Percentiles rank a stretch among this genome's conserved stretches.
Conservation (phyloP, 2,113 vertebrate species). For the Thamnophis sirtalis region DNA sequence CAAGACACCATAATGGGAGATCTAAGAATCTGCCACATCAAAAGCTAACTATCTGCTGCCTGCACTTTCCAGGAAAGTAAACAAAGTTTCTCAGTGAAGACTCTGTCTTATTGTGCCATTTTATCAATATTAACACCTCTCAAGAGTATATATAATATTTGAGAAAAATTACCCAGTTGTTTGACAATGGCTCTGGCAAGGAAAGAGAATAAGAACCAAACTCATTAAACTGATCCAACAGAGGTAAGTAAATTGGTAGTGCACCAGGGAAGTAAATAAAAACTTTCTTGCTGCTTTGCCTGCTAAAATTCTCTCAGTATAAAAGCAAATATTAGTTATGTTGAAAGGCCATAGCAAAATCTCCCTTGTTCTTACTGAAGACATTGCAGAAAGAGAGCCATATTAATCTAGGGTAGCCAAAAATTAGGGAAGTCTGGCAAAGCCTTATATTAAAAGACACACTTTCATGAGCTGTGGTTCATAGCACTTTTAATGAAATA, state of each 20-base stretch:
- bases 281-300: not conserved
- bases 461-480: not conserved
- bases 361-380: not conserved
- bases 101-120: not conserved
- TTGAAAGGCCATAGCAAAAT: not conserved
- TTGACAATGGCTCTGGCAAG: conserved; percentile 4
- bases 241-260: not conserved
- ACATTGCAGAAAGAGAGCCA: rapidly evolving
- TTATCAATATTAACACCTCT: not conserved
- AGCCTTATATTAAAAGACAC: not conserved
- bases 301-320: not conserved
- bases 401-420: not conserved
- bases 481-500: not conserved
- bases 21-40: not conserved
- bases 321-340: not conserved
- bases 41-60: not conserved
- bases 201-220: not conserved
- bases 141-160: not conserved
- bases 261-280: not conserved
- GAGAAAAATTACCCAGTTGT: not conserved
- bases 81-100: not conserved
- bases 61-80: not conserved
- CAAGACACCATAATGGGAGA: not conserved
- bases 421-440: not conserved
- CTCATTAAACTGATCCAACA: not conserved